These are phyloP conservation scores for Tribolium freemani DNA, from an alignment of 2,888 invertebrate species.

Conservation along the genomic window DNA sequence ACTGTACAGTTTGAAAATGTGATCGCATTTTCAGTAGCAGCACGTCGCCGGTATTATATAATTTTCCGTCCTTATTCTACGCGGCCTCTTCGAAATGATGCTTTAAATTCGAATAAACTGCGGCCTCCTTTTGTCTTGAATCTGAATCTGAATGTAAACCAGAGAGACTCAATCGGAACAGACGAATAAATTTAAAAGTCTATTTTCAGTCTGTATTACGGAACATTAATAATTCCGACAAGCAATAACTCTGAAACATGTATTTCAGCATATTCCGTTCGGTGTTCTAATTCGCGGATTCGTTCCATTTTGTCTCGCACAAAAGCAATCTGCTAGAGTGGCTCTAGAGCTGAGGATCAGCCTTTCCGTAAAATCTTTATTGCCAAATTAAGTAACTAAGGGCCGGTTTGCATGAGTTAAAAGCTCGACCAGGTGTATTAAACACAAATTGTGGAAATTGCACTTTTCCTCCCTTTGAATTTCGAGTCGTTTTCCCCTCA, in stretches of 20 bases:
- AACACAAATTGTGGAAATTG: neutral
- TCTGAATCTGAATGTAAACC: conserved; percentile 60
- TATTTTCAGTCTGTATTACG: conserved; percentile 64
- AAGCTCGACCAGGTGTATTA: neutral
- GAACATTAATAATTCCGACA: conserved; percentile 64
- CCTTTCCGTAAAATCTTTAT: conserved; percentile 40
- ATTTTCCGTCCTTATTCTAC: conserved; percentile 24
- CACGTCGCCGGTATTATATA: conserved; percentile 29
- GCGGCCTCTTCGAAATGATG: conserved; percentile 32
- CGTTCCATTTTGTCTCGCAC: conserved; percentile 50
- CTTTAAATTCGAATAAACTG: conserved; percentile 45
- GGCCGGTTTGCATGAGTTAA: neutral
- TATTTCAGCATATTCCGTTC: conserved; percentile 62
- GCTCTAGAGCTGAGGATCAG: conserved; percentile 53
- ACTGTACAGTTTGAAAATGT: neutral
- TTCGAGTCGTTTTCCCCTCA: conserved; percentile 6
- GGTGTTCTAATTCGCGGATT: conserved; percentile 57
- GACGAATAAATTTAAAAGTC: conserved; percentile 64
- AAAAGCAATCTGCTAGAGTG: conserved; percentile 56
- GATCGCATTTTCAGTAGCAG: conserved; percentile 15
- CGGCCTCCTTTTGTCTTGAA: conserved; percentile 58
- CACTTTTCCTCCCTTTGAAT: conserved; percentile 6
- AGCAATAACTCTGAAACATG: conserved; percentile 64
- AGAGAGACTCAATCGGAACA: conserved; percentile 60
- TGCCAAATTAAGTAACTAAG: conserved; percentile 43